Percentiles rank a stretch among this genome's conserved stretches.
Conservation (phyloP, 2,797 vertebrate genomes). For the Melanogrammus aeglefinus region DNA sequence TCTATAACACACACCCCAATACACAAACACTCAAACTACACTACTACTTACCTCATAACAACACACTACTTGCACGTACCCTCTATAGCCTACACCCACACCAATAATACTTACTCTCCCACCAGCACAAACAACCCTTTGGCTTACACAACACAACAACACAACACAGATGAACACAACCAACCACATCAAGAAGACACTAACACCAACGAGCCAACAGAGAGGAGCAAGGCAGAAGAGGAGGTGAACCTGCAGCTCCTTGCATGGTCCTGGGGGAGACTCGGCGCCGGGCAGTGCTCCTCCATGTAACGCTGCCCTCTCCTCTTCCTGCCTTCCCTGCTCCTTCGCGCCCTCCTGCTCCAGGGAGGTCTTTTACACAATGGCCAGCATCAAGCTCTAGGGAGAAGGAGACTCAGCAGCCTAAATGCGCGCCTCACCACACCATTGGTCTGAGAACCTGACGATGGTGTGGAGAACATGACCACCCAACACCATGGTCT, state of each 20-base stretch:
- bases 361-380: constrained; percentile 82
- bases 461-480: no score
- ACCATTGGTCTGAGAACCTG: neutral
- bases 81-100: constrained; percentile 68
- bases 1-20: constrained; percentile 68
- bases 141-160: neutral
- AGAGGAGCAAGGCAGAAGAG: neutral
- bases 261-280: constrained; percentile 79
- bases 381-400: constrained; percentile 95
- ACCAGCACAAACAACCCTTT: neutral
- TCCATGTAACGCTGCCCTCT: constrained; percentile 81
- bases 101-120: neutral
- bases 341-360: constrained; percentile 82
- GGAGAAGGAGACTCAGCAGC: neutral
- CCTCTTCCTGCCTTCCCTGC: constrained; percentile 71
- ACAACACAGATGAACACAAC: no score
- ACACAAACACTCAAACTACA: constrained; percentile 73
- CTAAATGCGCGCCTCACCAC: neutral
- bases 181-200: neutral
- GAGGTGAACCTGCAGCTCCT: constrained; percentile 83
- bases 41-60: constrained; percentile 82
- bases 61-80: constrained; percentile 77
- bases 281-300: constrained; percentile 80
- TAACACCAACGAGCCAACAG: neutral
- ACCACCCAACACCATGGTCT: neutral